phyloP scores from a whole-genome alignment of 2,113 vertebrate genomes.

The Bambusicola thoracicus region DNA sequence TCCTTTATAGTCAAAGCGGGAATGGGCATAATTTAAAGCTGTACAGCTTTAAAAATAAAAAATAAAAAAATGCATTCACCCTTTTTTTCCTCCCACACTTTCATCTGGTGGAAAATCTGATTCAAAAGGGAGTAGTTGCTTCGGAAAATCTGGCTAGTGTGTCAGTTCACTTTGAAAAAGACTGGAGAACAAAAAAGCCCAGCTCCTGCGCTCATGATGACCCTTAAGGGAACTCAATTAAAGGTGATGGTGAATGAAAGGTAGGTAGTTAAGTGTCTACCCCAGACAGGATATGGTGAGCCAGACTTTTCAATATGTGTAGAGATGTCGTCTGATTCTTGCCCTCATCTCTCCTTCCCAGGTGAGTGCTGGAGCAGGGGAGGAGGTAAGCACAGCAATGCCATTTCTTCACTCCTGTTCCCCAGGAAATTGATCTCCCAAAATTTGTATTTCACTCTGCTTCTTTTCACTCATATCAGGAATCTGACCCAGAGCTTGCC shows the following conservation, averaged over 20 bases:
- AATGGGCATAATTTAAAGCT: background rate
- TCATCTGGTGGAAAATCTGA: slow-evolving; percentile 65
- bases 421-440: background rate
- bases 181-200: slow-evolving; percentile 13
- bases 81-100: background rate
- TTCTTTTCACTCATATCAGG: background rate
- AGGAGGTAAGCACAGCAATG: background rate
- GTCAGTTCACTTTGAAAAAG: slow-evolving; percentile 23
- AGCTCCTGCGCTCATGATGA: background rate
- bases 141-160: slow-evolving; percentile 17
- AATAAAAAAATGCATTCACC: background rate
- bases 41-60: background rate
- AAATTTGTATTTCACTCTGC: background rate
- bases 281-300: background rate
- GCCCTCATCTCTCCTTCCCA: background rate
- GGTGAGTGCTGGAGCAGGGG: background rate
- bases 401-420: background rate
- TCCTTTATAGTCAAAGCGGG: background rate
- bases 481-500: background rate
- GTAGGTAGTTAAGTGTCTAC: slow-evolving; percentile 6
- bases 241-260: slow-evolving; percentile 1
- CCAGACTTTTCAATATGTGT: background rate
- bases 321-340: background rate
- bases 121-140: slow-evolving; percentile 18
- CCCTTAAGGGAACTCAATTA: slow-evolving; percentile 56